These are phyloP conservation scores for Oophaga pumilio DNA, from an alignment of 2,113 vertebrate species.

Conservation along the genomic window DNA sequence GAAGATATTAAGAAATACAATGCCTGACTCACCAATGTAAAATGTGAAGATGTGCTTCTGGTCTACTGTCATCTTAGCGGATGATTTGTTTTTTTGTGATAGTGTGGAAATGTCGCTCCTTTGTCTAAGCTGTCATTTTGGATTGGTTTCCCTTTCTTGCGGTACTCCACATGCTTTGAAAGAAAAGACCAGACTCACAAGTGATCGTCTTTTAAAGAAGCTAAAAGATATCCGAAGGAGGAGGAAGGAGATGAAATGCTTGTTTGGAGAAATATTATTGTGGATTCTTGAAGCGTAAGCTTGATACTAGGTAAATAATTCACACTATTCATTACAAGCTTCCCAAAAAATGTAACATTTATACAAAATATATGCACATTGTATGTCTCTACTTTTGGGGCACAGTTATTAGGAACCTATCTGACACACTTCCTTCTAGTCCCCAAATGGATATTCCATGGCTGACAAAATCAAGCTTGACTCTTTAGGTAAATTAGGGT, in stretches of 20 bases:
- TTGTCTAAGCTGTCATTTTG: conserved; percentile 49
- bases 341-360: neutral
- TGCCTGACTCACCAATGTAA: conserved; percentile 49
- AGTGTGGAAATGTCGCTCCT: conserved; percentile 27
- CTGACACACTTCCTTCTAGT: no score
- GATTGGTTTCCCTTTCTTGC: conserved; percentile 12
- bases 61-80: conserved; percentile 35
- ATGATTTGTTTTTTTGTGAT: conserved; percentile 40
- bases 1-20: conserved; percentile 53
- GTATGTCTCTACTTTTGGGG: no score
- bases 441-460: no score
- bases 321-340: neutral
- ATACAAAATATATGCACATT: neutral
- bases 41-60: conserved; percentile 47
- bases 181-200: conserved; percentile 6
- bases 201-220: conserved; percentile 28
- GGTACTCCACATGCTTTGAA: conserved; percentile 31
- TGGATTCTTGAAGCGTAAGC: conserved; percentile 1
- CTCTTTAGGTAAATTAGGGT: no score
- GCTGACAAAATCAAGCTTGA: no score
- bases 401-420: no score
- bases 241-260: neutral
- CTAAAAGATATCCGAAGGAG: conserved; percentile 22
- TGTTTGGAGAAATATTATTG: neutral
- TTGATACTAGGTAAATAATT: neutral